Conservation (phyloP, 1,140 invertebrate genomes). For the Calliopsis andreniformis region DNA sequence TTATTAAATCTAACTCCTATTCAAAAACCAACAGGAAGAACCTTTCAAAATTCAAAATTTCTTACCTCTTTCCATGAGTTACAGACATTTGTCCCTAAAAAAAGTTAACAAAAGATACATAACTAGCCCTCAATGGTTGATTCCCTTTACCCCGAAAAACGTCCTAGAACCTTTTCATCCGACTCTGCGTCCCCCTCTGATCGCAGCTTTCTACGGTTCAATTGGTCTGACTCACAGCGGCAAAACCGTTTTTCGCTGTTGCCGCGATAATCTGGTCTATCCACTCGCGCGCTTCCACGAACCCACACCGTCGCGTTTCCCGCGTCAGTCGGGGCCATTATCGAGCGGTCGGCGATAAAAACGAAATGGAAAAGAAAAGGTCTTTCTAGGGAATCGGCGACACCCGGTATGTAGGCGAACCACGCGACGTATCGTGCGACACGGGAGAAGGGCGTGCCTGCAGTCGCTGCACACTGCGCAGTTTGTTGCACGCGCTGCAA, state of each 20-base stretch:
- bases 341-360: slow-evolving; percentile 7
- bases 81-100: too few relatives aligned
- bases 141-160: too few relatives aligned
- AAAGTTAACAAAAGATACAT: too few relatives aligned
- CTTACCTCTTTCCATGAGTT: too few relatives aligned
- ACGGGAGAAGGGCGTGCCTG: slow-evolving; percentile 79
- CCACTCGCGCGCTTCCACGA: slow-evolving; percentile 24
- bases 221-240: too few relatives aligned
- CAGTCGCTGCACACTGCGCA: slow-evolving; percentile 77
- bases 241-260: background rate
- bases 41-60: too few relatives aligned
- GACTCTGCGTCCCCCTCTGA: too few relatives aligned
- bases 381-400: slow-evolving; percentile 46
- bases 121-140: too few relatives aligned
- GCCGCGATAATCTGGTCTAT: slow-evolving; percentile 12
- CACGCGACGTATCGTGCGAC: slow-evolving; percentile 76
- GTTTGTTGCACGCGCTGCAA: slow-evolving; percentile 78
- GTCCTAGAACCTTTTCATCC: too few relatives aligned
- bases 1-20: too few relatives aligned
- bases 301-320: slow-evolving; percentile 2
- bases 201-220: too few relatives aligned
- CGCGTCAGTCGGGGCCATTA: slow-evolving; percentile 47
- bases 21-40: too few relatives aligned
- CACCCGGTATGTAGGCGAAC: slow-evolving; percentile 64
- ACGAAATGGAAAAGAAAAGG: background rate